phyloP scores from a whole-genome alignment of 1,140 invertebrate genomes.

The Conopomorpha cramerella region DNA sequence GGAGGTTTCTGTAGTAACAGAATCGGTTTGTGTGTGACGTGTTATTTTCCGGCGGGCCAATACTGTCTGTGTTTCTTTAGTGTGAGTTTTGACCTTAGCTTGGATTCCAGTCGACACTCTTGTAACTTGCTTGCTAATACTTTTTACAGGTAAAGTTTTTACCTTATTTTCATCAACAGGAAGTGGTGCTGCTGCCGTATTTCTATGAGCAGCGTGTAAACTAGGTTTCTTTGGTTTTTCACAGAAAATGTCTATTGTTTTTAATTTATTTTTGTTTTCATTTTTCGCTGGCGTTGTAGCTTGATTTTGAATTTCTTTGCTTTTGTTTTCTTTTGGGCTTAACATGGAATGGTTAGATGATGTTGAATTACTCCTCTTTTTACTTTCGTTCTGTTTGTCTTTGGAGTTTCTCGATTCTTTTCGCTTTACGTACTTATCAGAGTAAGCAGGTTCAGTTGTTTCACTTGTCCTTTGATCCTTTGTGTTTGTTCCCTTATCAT shows the following conservation, averaged over 20 bases:
- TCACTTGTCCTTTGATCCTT: constrained; percentile 18
- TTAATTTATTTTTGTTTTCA: constrained; percentile 30
- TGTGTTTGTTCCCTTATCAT: constrained; percentile 13
- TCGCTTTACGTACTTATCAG: constrained; percentile 41
- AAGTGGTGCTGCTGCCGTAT: constrained; percentile 8
- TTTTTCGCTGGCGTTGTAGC: constrained; percentile 22
- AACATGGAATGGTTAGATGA: constrained; percentile 25
- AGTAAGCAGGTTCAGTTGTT: constrained; percentile 19
- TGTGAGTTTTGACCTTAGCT: constrained; percentile 14
- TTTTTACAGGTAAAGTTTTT: constrained; percentile 7
- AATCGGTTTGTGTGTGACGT: constrained; percentile 35
- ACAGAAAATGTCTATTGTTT: constrained; percentile 43
- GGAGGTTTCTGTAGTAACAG: constrained; percentile 6
- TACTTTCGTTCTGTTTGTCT: constrained; percentile 16
- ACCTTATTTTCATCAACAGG: constrained; percentile 3
- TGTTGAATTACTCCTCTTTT: constrained; percentile 21
- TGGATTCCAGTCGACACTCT: constrained; percentile 19
- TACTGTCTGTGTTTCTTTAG: too few species aligned
- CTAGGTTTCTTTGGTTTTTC: constrained; percentile 27
- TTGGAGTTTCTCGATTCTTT: constrained; percentile 26
- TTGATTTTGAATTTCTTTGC: constrained; percentile 11
- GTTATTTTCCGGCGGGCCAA: too few species aligned
- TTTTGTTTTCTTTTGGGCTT: constrained; percentile 25
- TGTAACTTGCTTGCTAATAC: constrained; percentile 6
- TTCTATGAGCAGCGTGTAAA: constrained; percentile 37